Percentiles rank a stretch among this genome's conserved stretches.
phyloP scores from a whole-genome alignment of 2,888 invertebrate species.

The Hypercompe scribonia region DNA sequence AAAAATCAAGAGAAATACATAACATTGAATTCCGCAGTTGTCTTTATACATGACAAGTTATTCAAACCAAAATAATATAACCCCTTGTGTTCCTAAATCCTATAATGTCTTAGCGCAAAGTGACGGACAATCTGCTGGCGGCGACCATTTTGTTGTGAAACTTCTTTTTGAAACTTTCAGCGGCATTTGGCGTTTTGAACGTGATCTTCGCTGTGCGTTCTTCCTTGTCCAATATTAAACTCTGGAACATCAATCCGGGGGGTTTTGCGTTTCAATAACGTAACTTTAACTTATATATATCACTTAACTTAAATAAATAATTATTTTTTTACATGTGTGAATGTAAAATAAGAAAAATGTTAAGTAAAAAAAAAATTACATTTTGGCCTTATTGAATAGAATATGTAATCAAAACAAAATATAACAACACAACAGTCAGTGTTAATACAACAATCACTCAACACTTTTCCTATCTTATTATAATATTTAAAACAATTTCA shows the following conservation, averaged over 20 bases:
- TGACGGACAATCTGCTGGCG: constrained; percentile 77
- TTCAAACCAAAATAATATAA: neutral
- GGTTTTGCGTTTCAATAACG: constrained; percentile 34
- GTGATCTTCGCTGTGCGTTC: constrained; percentile 76
- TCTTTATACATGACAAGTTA: neutral
- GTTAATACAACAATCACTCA: constrained; percentile 41
- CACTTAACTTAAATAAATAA: constrained; percentile 19
- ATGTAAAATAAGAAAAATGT: constrained; percentile 57
- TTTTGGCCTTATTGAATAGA: neutral
- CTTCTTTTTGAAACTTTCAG: constrained; percentile 77
- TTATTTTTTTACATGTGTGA: constrained; percentile 23
- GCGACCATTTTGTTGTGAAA: constrained; percentile 84
- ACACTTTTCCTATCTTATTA: constrained; percentile 57
- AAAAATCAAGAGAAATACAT: too few species aligned
- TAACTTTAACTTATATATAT: constrained; percentile 13
- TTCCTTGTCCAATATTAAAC: constrained; percentile 77
- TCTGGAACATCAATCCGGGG: constrained; percentile 77
- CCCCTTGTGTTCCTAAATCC: neutral
- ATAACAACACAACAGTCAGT: neutral
- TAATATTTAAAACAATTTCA: constrained; percentile 54
- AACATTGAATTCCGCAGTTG: neutral
- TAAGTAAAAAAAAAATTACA: constrained; percentile 39
- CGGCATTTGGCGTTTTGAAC: constrained; percentile 73
- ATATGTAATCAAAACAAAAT: neutral
- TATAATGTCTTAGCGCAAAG: constrained; percentile 49